Base-by-base conservation (phyloP, 35 echinoderm and acorn worm species). In the Diadema setosum region DNA sequence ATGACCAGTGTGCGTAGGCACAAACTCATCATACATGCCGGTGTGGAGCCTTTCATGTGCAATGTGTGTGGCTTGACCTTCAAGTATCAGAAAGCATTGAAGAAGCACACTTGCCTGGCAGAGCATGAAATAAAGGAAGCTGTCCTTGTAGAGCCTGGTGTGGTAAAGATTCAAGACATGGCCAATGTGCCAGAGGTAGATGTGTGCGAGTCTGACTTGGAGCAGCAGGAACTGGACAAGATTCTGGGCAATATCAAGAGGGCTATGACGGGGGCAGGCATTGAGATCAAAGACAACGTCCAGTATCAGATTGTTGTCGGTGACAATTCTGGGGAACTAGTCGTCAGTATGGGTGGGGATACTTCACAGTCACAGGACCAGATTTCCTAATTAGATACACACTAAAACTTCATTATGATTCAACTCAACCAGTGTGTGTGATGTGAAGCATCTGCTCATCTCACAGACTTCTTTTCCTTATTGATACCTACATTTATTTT, bases 1-100 rank as follows among this genome's bases (percentile, higher is more conserved):
- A 82, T 46, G 25, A 90, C 60, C 24, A 90, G 59, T 43, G 80
- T 90, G 6, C 59, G 81, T 29, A 59, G 63, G 25, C 88, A 90
- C 60, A 81, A 84, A 34, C 36, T 81, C 15, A 90, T 84, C 12
- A 90, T 84, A 35, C 88, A 90, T 48, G 41, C 59, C n/a, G 81
- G 81, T 70, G 81, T 83, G 31, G 81, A 83, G 27, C 88, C 88
- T 29, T 90, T 70, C 56, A 83, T 67, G 6, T 90, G 88, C 39
- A 82, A 74, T 4, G 21, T 43, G 15, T 90, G 88, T 44, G 42
- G 39, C 42, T 26, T 65, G 14, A 64, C 81, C 18, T 90, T 90
- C 81, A 90, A 81, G 15, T 65, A 83, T 41, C 30, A 36, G 17
- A 63, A 61, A 9, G 39, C 80, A 44, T 39, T 70, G 15, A 84